phyloP scores from a whole-genome alignment of 2,888 invertebrate genomes.

The Andrena marginata region DNA sequence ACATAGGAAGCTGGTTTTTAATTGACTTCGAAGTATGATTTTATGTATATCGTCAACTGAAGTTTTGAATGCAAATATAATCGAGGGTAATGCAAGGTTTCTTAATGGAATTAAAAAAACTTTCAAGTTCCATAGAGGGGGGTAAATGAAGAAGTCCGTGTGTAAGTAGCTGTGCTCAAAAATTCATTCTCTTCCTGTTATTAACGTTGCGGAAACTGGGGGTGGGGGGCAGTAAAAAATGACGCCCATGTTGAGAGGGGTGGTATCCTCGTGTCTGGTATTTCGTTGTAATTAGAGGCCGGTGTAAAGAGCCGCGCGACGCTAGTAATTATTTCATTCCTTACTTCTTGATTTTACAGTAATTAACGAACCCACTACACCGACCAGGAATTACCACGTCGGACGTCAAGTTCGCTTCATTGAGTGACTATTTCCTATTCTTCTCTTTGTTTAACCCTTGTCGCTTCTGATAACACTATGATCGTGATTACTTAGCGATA shows the following conservation, averaged over 20 bases:
- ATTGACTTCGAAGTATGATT: background rate
- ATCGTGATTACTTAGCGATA: slow-evolving; percentile 23
- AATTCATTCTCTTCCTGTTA: background rate
- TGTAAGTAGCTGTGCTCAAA: background rate
- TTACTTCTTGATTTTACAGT: slow-evolving; percentile 44
- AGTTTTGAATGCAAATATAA: background rate
- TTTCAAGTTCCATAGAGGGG: background rate
- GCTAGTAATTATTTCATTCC: slow-evolving; percentile 54
- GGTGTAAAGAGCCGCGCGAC: slow-evolving; percentile 21
- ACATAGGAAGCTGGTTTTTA: background rate
- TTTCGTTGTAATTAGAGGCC: slow-evolving; percentile 25
- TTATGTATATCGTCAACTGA: background rate
- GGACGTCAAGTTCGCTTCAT: slow-evolving; percentile 5
- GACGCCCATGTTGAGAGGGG: background rate
- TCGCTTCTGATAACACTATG: slow-evolving; percentile 1
- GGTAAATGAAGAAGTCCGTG: background rate
- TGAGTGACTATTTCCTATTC: background rate
- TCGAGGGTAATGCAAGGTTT: background rate
- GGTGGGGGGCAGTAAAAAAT: background rate
- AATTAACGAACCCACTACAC: slow-evolving; percentile 40
- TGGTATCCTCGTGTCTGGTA: slow-evolving; percentile 10
- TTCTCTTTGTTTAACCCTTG: background rate
- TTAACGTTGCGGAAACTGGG: background rate
- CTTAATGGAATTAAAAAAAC: background rate
- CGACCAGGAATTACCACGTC: slow-evolving; percentile 13